Base-by-base conservation (phyloP, 2,113 vertebrate species). In the Limnothrissa miodon region DNA sequence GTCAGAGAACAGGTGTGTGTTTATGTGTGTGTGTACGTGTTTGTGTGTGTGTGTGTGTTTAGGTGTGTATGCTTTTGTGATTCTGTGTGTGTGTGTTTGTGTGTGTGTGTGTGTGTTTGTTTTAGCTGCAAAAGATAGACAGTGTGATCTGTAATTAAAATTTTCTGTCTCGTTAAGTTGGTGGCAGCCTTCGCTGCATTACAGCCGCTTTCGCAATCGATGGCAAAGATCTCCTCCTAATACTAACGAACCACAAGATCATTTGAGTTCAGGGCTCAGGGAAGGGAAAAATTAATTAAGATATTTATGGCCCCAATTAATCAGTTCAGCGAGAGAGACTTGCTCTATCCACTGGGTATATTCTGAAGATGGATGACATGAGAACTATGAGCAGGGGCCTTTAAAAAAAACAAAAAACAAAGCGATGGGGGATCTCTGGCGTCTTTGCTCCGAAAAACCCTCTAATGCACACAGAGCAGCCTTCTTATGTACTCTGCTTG, bases 241-340 rank as follows among this genome's bases (percentile, higher is more conserved):
- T 93, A 86, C 88, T 87, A 90, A 93, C 84, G 82, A 91, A 89
- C 86, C 87, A 39, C 74, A 87, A 89, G 87, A 90, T 89, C 82
- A 83, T 87, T 93, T 87, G 82, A 89, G 86, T 89, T 90, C 83
- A 84, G 82, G 82, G 83, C 88, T 83, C 81, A 80, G 81, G 85
- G 87, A 90, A 89, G 81, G 82, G 87, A 89, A 90, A 90, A 87
- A 92, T 92, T 90, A 90, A 93, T 93, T 90, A 90, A 91, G 89
- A 91, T 92, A 93, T 92, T 92, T 93, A 92, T 90, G 89, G 86
- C 82, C 83, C 85, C 89, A 92, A 91, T 94, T 93, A 92, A 94
- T 93, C 91, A 92, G 89, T 89, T 90, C 86, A 87, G 79, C 84
- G 88, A 90, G 87, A 91, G 86, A 88, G 78, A 84, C 78, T 82